A percentile compares a stretch with the other conserved stretches of the same genome.
phyloP scores from a whole-genome alignment of 1,140 invertebrate species.

The Drosophila baimaii region DNA sequence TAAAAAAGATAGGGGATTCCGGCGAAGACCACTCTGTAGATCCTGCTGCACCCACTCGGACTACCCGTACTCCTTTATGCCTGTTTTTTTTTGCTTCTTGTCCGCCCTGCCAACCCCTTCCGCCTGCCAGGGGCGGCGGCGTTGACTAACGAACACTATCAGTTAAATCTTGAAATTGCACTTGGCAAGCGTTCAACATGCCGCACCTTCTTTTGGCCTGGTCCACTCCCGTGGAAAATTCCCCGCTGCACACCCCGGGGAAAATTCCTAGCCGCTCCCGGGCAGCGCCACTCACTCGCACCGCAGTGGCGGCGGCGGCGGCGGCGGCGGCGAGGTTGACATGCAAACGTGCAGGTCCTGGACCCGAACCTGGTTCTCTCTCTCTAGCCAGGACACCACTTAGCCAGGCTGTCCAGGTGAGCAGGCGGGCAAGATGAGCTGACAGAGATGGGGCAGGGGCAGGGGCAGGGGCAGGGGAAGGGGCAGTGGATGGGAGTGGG shows the following conservation, averaged over 20 bases:
- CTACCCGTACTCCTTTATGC: neutral
- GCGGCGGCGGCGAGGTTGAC: constrained; percentile 47
- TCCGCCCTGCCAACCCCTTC: neutral
- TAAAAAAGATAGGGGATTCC: neutral
- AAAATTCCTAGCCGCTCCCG: constrained; percentile 1
- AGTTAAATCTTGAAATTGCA: constrained; percentile 73
- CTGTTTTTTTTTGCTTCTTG: neutral
- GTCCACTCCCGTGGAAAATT: constrained; percentile 1
- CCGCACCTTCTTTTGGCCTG: constrained; percentile 12
- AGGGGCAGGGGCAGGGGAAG: no score
- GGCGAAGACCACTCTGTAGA: no score
- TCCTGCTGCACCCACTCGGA: neutral
- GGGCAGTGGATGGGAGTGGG: no score
- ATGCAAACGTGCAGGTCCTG: constrained; percentile 56
- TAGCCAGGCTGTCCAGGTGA: constrained; percentile 45
- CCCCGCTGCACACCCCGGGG: neutral
- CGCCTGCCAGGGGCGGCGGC: constrained; percentile 45
- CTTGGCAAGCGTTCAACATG: constrained; percentile 69
- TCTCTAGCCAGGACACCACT: constrained; percentile 54
- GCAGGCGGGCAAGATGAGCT: constrained; percentile 1
- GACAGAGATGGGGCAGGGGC: no score
- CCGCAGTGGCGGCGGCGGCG: constrained; percentile 34
- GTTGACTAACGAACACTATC: constrained; percentile 71
- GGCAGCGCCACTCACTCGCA: constrained; percentile 10
- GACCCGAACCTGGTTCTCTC: neutral